Evolutionary conservation across 2,113 vertebrate species (phyloP), one percentile per base, ranked within the genome.

Genomic region (Prolemur simus): DNA sequence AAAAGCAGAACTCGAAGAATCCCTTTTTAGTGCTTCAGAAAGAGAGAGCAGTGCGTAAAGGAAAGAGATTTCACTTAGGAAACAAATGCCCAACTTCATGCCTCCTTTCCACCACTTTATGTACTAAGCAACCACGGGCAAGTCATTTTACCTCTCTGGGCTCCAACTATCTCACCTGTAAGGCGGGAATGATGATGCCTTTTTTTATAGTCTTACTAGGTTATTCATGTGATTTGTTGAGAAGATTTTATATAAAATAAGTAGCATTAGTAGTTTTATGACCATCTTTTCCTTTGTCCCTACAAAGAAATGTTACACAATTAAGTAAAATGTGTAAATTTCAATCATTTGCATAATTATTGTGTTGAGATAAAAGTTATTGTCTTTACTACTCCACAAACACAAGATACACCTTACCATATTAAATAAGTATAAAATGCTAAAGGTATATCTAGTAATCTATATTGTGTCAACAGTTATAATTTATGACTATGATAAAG

Each of bases 221-320:
- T 73, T 84, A 8, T 84, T 95, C 23, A 66, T 54, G 54, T 87
- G 21, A 84, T 90, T 52, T 87, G 17, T 52, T 91, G 25, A 97
- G 34, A 91, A 91, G 73, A 29, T 39, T 68, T 92, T 89, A 64
- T 47, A 60, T 27, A 45, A 93, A 95, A 66, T 89, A n/a, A 84
- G 13, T 49, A 6, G 1, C 23, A 23, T 21, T 52, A 56, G 15
- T 71, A 58, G 52, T 71, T 76, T 52, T 12, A 45, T 37, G 15
- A 60, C 54, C 34, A 78, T 45, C 32, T 87, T 87, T 64, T 87
- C 23, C 29, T 82, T 74, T 87, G 8, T 60, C 45, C 83, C 34
- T 77, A 39, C 42, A 84, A 95, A 90, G 49, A 73, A 88, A 80
- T 68, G 52, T 34, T 87, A 89, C 5, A 63, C 12, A 77, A 69